phyloP scores from a whole-genome alignment of 2,797 vertebrate species.

The Apodemus agrarius region DNA sequence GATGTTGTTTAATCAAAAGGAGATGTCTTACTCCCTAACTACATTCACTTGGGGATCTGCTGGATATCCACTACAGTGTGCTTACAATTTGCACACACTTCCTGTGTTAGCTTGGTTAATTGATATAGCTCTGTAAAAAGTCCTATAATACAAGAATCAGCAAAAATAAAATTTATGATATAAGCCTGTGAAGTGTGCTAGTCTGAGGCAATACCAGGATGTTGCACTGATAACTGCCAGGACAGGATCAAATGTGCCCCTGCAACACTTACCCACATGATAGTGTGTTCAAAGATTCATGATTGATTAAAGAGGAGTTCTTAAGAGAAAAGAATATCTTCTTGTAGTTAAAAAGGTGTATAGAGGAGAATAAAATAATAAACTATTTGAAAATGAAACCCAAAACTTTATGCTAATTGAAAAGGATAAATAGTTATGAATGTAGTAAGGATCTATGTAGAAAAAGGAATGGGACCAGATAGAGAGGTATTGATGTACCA shows the following conservation, averaged over 20 bases:
- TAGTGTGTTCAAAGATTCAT: neutral
- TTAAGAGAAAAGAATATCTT: neutral
- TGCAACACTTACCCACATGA: too few species aligned
- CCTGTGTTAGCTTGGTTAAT: conserved; percentile 95
- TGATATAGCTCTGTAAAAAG: conserved; percentile 93
- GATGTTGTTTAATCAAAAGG: neutral
- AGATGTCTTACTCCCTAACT: neutral
- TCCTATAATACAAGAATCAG: conserved; percentile 94
- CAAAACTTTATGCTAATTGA: neutral
- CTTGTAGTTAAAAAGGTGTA: too few species aligned
- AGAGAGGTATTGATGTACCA: neutral
- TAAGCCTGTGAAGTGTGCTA: too few species aligned
- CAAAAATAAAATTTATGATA: conserved; percentile 90
- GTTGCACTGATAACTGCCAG: neutral
- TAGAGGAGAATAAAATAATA: neutral
- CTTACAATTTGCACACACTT: neutral
- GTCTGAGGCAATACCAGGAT: neutral
- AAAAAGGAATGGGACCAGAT: neutral
- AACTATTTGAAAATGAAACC: neutral
- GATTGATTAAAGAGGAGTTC: neutral
- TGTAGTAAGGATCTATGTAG: neutral
- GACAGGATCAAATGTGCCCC: neutral
- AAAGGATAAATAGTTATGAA: neutral
- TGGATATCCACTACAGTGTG: neutral
- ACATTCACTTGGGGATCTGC: too few species aligned